These are phyloP conservation scores for Elysia crispata DNA, from an alignment of 2,888 invertebrate genomes.

Conservation along the genomic window DNA sequence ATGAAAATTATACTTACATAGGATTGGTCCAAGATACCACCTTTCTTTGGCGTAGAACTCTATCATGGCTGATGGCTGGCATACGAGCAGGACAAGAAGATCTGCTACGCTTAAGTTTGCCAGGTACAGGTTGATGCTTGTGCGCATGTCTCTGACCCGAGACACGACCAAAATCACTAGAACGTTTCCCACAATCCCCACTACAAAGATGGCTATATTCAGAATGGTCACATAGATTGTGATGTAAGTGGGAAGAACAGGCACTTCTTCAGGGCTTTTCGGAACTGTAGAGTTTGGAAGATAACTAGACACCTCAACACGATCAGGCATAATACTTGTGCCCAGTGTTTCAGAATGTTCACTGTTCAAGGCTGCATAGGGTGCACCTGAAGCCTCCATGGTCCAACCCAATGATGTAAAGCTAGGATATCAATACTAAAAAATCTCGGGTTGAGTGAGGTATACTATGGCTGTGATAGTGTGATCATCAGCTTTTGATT, in stretches of 20 bases:
- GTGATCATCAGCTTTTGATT: too few species aligned
- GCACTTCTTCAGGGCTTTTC: not conserved
- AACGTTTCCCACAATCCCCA: constrained; percentile 93
- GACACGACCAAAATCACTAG: constrained; percentile 95
- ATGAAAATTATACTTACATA: constrained; percentile 87
- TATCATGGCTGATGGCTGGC: constrained; percentile 93
- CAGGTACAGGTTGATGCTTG: constrained; percentile 95
- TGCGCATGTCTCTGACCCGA: constrained; percentile 94
- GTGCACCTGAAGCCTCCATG: too few species aligned
- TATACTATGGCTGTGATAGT: too few species aligned
- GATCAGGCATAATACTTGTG: too few species aligned
- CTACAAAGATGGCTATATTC: constrained; percentile 90
- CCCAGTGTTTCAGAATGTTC: too few species aligned
- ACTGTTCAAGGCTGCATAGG: too few species aligned
- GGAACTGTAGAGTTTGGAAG: too few species aligned
- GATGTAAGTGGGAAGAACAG: constrained; percentile 83
- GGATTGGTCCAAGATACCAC: constrained; percentile 93
- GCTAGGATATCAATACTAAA: too few species aligned
- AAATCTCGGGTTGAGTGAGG: too few species aligned
- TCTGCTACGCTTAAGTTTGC: constrained; percentile 96
- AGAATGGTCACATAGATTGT: constrained; percentile 91
- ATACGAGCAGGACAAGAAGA: constrained; percentile 91
- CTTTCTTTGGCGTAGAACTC: constrained; percentile 94
- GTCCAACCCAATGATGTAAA: too few species aligned
- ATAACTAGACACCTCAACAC: too few species aligned